Base-by-base conservation (phyloP, 2,113 vertebrate species). In the Clarias gariepinus region DNA sequence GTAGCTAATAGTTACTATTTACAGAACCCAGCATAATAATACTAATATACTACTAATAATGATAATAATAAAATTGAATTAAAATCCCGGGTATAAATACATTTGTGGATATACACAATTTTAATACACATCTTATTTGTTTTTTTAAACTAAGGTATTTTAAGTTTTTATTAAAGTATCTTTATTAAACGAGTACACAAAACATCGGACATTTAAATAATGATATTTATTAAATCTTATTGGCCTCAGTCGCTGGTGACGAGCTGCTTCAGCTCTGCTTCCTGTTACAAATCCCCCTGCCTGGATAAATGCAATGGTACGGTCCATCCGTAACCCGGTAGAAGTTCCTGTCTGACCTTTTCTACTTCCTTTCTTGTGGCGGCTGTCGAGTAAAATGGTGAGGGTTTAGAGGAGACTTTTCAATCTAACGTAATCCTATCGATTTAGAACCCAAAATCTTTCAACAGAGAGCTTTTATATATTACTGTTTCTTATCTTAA, bases 331-430 rank as follows among this genome's bases (percentile, higher is more conserved):
- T 88, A 84, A 92, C 91, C 91, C 92, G 91, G 87, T 88, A 88
- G 91, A 87, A 81, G 53, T 88, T 81, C 28, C 2, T 12, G 63
- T 66, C 85, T 73, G 33, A 41, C 88, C 64, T 21, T 33, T 15
- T 0, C 57, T n/a, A 81, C 57, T 88, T 88, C 91, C 89, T 91
- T 93, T 93, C 91, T 91, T 91, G 90, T 92, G 80, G 84, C 89
- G 87, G 90, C 91, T 91, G 86, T 88, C 89, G 82, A 83, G 69
- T 87, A 89, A 73, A 84, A 93, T 93, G 93, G 93, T 92, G 87
- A 89, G 92, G 16, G 6, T 82, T 60, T 2, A 18, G 0, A 0
- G 0, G 1, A 33, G 60, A 64, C 30, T 19, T 64, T 36, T 10
- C 5, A 90, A 93, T 93, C 92, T 63, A 82, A 73, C 33, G 41